Base-by-base conservation (phyloP, 2,113 vertebrate species). In the Hemichromis elongatus region DNA sequence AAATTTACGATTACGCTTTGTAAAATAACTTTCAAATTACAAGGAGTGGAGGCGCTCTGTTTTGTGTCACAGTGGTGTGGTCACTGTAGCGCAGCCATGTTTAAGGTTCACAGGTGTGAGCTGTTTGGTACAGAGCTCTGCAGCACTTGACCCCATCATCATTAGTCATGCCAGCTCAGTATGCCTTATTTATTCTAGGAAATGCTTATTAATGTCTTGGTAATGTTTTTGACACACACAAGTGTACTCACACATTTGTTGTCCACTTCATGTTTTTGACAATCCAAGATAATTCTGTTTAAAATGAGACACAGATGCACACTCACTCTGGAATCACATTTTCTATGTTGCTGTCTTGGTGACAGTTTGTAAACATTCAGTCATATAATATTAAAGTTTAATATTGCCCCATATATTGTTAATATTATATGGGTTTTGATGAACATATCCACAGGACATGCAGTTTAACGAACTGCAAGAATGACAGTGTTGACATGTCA, bases 21-120 rank as follows among this genome's bases (percentile, higher is more conserved):
- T 89, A 91, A 96, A 96, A 92, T 89, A 84, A 87, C 90, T 94
- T 95, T 95, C 33, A 87, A 81, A 91, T 93, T 90, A 85, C 87
- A 90, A 83, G 90, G 84, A 83, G 63, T 3, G 35, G 86, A 86
- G 84, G 86, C 7, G 85, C 70, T 94, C 92, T 94, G 94, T 61
- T 92, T 94, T 77, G 28, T 88, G 84, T 94, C 92, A 87, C 73
- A 8, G 61, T 28, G 79, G 63, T 83, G 77, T 52, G 47, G 80
- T 89, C 66, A 3, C 93, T 90, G 75, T 52, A 10, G 53, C 8
- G 2, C 55, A 79, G 79, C 81, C 54, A 73, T 79, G 77, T 81
- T 93, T 45, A 80, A 61, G 61, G 77, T 13, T 24, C 89, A 85
- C 88, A 94, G 94, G 93, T 94, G 93, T 81, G 55, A 91, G 75